Evolutionary conservation across 2,113 vertebrate genomes (phyloP).

Genomic region (Cryptotis parvus): DNA sequence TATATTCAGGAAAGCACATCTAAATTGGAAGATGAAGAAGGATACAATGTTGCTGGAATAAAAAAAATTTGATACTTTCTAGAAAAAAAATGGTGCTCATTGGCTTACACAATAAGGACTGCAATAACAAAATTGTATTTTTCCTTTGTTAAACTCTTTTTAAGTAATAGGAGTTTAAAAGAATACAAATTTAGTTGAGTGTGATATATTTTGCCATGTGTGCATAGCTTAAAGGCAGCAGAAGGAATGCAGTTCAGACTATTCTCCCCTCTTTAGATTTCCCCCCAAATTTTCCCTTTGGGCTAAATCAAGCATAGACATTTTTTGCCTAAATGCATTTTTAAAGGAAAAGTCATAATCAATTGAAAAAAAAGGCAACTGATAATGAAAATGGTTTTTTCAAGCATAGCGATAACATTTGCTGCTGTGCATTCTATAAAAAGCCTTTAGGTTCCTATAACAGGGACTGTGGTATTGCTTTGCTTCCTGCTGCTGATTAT

Average conservation of each 20-base stretch:
- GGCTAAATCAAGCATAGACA: constrained; percentile 78
- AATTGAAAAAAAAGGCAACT: constrained; percentile 74
- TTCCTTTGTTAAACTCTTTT: constrained; percentile 50
- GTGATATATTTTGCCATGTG: constrained; percentile 47
- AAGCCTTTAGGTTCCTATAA: constrained; percentile 79
- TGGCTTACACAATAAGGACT: not conserved
- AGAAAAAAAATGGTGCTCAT: not conserved
- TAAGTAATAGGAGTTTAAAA: constrained; percentile 1
- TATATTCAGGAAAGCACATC: too few relatives aligned
- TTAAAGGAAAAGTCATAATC: constrained; percentile 79
- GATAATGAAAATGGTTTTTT: constrained; percentile 82
- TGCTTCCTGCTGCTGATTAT: constrained; percentile 74
- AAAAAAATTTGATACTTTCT: too few relatives aligned
- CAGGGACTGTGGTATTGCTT: constrained; percentile 73
- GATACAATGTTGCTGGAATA: too few relatives aligned
- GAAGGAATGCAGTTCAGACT: constrained; percentile 49
- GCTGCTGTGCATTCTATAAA: constrained; percentile 80
- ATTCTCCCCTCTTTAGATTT: constrained; percentile 37
- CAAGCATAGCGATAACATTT: constrained; percentile 77
- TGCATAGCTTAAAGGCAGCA: constrained; percentile 51
- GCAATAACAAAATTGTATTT: not conserved
- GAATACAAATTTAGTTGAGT: constrained; percentile 1
- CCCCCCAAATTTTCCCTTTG: constrained; percentile 79
- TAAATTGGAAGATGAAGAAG: too few relatives aligned
- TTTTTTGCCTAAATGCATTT: constrained; percentile 77